Conservation (phyloP, 2,797 vertebrate genomes). For the Phoxinus dragarum region DNA sequence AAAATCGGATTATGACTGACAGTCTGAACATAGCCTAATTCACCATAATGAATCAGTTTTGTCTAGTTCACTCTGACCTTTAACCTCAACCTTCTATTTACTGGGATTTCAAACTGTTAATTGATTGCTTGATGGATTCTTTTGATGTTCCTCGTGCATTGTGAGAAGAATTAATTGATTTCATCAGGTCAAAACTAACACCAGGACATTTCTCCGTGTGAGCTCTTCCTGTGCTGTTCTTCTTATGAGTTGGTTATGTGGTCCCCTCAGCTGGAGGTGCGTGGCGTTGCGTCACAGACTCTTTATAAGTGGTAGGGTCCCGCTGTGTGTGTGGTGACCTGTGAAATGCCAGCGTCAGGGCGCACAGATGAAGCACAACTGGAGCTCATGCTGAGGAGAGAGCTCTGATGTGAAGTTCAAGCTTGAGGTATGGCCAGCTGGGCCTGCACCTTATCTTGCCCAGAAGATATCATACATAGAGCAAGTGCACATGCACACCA, state of each 20-base stretch:
- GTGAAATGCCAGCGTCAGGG: conserved; percentile 59
- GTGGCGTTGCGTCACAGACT: conserved; percentile 55
- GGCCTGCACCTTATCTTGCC: conserved; percentile 35
- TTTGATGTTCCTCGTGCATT: conserved; percentile 23
- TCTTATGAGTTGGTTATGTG: conserved; percentile 31
- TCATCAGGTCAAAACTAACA: conserved; percentile 25
- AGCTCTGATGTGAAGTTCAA: conserved; percentile 66
- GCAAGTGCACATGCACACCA: neutral
- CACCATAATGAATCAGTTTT: conserved; percentile 2
- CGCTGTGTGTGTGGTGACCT: conserved; percentile 56
- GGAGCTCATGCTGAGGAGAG: conserved; percentile 54
- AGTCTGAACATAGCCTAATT: neutral
- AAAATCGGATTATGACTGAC: too few species aligned
- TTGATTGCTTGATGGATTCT: conserved; percentile 35
- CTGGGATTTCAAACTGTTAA: conserved; percentile 15
- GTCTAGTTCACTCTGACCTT: neutral
- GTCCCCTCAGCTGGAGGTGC: conserved; percentile 39
- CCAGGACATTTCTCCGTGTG: conserved; percentile 7
- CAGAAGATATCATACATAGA: conserved; percentile 33
- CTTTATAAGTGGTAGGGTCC: conserved; percentile 56
- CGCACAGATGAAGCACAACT: conserved; percentile 53
- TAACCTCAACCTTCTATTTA: neutral
- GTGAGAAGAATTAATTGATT: conserved; percentile 43
- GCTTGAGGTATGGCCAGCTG: conserved; percentile 46
- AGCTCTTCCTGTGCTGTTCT: conserved; percentile 41